Evolutionary conservation across 2,797 vertebrate genomes (phyloP).

Genomic region (Aulostomus chinensis): DNA sequence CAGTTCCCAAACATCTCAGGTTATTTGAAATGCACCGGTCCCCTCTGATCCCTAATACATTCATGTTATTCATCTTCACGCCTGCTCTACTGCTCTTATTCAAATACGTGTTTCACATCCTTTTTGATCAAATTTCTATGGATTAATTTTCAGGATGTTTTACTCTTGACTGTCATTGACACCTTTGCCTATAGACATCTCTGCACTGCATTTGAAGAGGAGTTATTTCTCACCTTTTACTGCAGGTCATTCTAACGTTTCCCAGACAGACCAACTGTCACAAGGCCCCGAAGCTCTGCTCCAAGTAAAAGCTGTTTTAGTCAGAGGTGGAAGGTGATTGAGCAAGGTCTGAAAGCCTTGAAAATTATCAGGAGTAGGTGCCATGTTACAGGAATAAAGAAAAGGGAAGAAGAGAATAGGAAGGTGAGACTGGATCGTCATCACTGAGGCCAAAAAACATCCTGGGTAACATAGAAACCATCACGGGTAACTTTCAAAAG

Average conservation of each 20-base stretch:
- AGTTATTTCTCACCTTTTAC: too few species aligned
- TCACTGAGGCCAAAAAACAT: too few species aligned
- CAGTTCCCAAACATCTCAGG: conserved; percentile 45
- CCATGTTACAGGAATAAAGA: conserved; percentile 27
- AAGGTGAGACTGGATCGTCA: conserved; percentile 19
- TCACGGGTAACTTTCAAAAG: too few species aligned
- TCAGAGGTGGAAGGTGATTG: conserved; percentile 31
- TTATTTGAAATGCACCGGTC: conserved; percentile 32
- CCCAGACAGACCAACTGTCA: too few species aligned
- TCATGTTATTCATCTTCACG: conserved; percentile 56
- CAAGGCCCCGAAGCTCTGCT: too few species aligned
- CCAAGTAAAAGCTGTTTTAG: conserved; percentile 47
- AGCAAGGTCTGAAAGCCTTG: conserved; percentile 49
- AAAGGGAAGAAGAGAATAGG: background rate
- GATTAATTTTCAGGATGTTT: conserved; percentile 48
- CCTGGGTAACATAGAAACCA: too few species aligned
- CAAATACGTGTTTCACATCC: conserved; percentile 57
- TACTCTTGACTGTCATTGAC: conserved; percentile 7
- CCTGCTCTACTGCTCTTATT: conserved; percentile 39
- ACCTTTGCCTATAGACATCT: conserved; percentile 26
- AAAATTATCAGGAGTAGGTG: conserved; percentile 43
- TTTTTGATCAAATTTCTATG: conserved; percentile 62
- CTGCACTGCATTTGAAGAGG: conserved; percentile 2
- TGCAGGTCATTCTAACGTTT: too few species aligned
- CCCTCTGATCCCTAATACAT: conserved; percentile 38